Percentiles rank a stretch among this genome's conserved stretches.
Conservation (phyloP, 2,888 invertebrate genomes). For the Synergus japonicus region DNA sequence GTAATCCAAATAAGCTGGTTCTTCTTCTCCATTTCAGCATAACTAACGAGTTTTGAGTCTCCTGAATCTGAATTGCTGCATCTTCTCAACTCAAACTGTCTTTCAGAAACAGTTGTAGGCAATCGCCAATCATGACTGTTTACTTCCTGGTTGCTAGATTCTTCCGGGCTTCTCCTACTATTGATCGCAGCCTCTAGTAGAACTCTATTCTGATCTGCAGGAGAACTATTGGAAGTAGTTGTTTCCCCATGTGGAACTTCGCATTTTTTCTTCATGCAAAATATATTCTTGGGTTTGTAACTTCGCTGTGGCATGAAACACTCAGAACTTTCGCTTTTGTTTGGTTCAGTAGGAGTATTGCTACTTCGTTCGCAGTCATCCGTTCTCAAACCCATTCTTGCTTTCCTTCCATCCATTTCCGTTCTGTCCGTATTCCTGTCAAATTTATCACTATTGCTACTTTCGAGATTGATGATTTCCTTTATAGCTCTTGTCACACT, state of each 20-base stretch:
- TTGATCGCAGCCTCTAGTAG: conserved; percentile 64
- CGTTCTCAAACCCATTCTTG: conserved; percentile 71
- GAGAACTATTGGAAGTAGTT: conserved; percentile 64
- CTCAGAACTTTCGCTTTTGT: conserved; percentile 74
- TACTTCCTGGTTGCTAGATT: conserved; percentile 61
- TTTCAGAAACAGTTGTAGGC: conserved; percentile 78
- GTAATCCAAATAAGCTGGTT: conserved; percentile 81
- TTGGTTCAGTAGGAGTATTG: conserved; percentile 62
- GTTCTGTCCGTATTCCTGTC: conserved; percentile 71
- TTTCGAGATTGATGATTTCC: conserved; percentile 64
- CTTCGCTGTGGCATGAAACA: conserved; percentile 71
- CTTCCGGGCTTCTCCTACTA: conserved; percentile 54
- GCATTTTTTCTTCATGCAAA: conserved; percentile 60
- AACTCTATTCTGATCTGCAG: conserved; percentile 66
- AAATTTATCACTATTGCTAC: conserved; percentile 72
- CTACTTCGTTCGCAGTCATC: conserved; percentile 66
- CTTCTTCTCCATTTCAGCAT: conserved; percentile 78
- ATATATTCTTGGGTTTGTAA: conserved; percentile 62
- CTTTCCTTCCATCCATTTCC: conserved; percentile 73
- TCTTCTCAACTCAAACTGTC: conserved; percentile 73
- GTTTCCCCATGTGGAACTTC: conserved; percentile 59
- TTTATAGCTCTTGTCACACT: conserved; percentile 59
- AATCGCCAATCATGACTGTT: conserved; percentile 76
- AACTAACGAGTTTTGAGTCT: conserved; percentile 72
- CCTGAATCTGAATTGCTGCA: conserved; percentile 66